phyloP scores from a whole-genome alignment of 2,888 invertebrate species.

The Baronia brevicornis region DNA sequence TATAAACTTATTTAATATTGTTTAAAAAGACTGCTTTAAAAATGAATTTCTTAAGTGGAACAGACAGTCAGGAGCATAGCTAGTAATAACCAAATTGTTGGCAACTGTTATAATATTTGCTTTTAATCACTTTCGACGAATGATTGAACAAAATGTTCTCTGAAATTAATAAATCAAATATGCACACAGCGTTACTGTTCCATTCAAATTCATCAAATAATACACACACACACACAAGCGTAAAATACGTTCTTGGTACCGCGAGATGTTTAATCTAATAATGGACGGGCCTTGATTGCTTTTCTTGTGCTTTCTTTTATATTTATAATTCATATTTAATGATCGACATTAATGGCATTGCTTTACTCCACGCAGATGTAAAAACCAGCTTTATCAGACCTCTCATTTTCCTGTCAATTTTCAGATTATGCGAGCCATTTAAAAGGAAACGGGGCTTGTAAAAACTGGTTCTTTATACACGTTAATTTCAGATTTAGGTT shows the following conservation, averaged over 20 bases:
- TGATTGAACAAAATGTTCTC: too few relatives aligned
- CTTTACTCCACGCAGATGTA: conserved; percentile 44
- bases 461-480: conserved; percentile 49
- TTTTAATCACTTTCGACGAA: too few relatives aligned
- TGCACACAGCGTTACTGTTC: conserved; percentile 9
- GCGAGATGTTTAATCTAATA: conserved; percentile 66
- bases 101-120: too few relatives aligned
- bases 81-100: too few relatives aligned
- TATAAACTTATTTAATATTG: too few relatives aligned
- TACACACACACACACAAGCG: conserved; percentile 17
- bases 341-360: conserved; percentile 70
- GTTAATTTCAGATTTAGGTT: conserved; percentile 72
- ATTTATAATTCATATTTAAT: conserved; percentile 75
- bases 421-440: conserved; percentile 8
- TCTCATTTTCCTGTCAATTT: conserved; percentile 26
- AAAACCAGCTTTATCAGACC: conserved; percentile 37
- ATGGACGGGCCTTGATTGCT: conserved; percentile 61
- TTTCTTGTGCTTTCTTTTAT: conserved; percentile 70
- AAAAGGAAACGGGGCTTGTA: conserved; percentile 19
- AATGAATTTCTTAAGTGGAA: too few relatives aligned
- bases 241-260: conserved; percentile 32
- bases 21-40: too few relatives aligned
- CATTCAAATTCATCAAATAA: conserved; percentile 13
- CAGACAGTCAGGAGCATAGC: too few relatives aligned
- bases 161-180: conserved; percentile 15